Percentiles rank a stretch among this genome's conserved stretches.
These are phyloP conservation scores for Saccopteryx leptura DNA, from an alignment of 2,113 vertebrate species.

Conservation along the genomic window DNA sequence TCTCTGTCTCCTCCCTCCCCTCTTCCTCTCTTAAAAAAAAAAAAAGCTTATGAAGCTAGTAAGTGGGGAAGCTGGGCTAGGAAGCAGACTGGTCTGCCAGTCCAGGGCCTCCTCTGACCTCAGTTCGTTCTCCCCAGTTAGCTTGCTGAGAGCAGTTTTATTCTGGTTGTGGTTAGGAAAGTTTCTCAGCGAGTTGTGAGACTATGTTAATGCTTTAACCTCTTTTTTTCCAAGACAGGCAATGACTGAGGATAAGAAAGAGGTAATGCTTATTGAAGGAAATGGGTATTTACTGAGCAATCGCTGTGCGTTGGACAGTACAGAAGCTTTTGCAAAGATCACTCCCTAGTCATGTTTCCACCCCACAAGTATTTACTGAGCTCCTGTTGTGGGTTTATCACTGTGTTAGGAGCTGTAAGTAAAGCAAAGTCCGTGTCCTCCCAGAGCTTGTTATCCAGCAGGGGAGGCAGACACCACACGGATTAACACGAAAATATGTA, in stretches of 20 bases:
- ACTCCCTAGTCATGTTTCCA: not conserved
- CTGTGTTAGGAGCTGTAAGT: not conserved
- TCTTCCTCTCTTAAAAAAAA: no score
- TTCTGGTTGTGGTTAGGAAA: not conserved
- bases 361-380: not conserved
- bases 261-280: not conserved
- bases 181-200: not conserved
- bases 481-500: not conserved
- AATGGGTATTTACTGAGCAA: not conserved
- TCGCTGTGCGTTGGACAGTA: not conserved
- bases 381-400: not conserved
- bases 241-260: not conserved
- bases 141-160: not conserved
- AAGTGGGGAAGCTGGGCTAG: not conserved
- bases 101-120: not conserved
- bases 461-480: not conserved
- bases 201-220: not conserved
- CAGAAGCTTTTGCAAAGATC: not conserved
- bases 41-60: not conserved
- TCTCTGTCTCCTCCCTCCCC: no score
- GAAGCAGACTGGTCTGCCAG: not conserved
- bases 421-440: not conserved
- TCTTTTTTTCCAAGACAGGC: not conserved
- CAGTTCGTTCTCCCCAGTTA: accelerated
- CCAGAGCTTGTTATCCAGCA: not conserved